Evolutionary conservation across 2,888 invertebrate genomes (phyloP).

Genomic region (Yponomeuta cagnagella): DNA sequence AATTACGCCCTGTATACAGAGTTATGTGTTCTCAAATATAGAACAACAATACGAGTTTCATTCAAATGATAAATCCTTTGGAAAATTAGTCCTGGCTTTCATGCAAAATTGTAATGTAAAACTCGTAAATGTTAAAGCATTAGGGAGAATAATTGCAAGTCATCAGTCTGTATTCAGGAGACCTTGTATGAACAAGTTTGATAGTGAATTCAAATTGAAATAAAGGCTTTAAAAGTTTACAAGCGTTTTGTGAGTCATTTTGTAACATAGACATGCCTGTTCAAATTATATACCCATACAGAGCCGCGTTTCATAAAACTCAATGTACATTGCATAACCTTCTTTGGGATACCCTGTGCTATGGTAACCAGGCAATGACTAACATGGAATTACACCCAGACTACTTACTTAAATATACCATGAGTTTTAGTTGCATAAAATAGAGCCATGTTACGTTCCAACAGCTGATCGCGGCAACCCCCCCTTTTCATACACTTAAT

Average conservation of each 20-base stretch:
- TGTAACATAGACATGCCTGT: not conserved
- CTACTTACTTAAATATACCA: no score
- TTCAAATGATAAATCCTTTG: conserved; percentile 41
- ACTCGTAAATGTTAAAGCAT: conserved; percentile 15
- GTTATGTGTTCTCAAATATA: conserved; percentile 33
- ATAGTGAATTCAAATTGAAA: conserved; percentile 15
- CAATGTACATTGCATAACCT: no score
- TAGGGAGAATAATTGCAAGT: conserved; percentile 36
- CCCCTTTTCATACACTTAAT: no score
- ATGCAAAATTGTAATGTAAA: conserved; percentile 38
- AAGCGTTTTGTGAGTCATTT: not conserved
- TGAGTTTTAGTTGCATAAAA: no score
- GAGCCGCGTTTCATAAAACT: no score
- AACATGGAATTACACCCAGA: no score
- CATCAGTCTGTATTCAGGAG: conserved; percentile 50
- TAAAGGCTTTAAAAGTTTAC: not conserved
- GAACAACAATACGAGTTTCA: conserved; percentile 29
- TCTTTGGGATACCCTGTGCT: no score
- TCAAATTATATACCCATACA: no score
- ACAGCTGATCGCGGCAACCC: no score
- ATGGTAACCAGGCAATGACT: no score
- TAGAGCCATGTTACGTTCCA: no score
- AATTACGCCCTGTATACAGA: conserved; percentile 32
- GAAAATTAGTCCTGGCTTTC: conserved; percentile 40
- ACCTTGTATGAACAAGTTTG: conserved; percentile 40